phyloP scores from a whole-genome alignment of 2,888 invertebrate species.

The Blera fallax region DNA sequence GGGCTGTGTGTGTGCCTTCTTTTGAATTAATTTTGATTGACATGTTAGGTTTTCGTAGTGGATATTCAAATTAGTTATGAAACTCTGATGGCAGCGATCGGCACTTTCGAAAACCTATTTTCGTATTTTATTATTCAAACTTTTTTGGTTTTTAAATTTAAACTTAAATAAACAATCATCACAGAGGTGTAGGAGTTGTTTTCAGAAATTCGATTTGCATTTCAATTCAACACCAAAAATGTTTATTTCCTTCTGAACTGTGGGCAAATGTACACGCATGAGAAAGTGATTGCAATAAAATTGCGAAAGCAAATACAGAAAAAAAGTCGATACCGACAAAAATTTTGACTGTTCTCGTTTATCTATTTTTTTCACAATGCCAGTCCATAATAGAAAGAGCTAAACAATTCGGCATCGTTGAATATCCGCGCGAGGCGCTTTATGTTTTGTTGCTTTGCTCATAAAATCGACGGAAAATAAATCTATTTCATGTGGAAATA shows the following conservation, averaged over 20 bases:
- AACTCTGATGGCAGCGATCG: background rate
- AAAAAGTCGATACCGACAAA: background rate
- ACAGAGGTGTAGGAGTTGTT: background rate
- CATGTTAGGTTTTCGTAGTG: background rate
- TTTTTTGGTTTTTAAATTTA: background rate
- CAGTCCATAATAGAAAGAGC: background rate
- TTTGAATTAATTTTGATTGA: background rate
- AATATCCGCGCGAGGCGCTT: background rate
- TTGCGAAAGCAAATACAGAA: background rate
- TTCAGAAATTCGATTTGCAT: slow-evolving; percentile 24
- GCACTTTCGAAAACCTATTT: no score
- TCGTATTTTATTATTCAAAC: background rate
- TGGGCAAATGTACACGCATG: slow-evolving; percentile 12
- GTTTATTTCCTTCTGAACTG: slow-evolving; percentile 14
- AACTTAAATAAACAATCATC: background rate
- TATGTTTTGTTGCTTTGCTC: background rate
- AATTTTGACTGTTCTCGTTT: slow-evolving; percentile 5
- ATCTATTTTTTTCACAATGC: slow-evolving; percentile 12
- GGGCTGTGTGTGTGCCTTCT: no score
- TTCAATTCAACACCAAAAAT: slow-evolving; percentile 17
- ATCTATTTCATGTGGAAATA: slow-evolving; percentile 8
- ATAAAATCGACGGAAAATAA: slow-evolving; percentile 21
- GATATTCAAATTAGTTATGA: no score
- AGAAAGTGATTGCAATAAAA: slow-evolving; percentile 46
- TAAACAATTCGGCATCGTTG: background rate